Evolutionary conservation across 2,888 invertebrate genomes (phyloP).

Genomic region (Prionchulus punctatus): DNA sequence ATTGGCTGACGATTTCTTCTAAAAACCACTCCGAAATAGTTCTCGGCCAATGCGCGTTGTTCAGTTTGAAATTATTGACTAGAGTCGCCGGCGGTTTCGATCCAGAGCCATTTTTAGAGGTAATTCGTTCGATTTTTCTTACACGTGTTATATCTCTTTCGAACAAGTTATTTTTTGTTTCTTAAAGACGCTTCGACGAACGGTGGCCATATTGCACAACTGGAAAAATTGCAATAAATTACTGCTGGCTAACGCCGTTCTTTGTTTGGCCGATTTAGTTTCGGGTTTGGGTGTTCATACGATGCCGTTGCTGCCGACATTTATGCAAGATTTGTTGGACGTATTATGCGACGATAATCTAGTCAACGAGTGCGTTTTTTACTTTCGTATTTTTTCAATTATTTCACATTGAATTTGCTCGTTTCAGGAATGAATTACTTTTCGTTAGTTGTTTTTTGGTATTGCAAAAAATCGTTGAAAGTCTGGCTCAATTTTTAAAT

Average conservation of each 20-base stretch:
- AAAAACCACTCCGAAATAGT: not conserved
- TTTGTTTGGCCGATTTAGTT: constrained; percentile 55
- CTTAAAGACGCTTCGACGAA: not conserved
- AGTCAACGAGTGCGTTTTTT: not conserved
- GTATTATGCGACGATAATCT: not conserved
- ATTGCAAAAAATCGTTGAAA: constrained; percentile 62
- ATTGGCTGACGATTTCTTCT: not conserved
- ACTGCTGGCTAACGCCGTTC: constrained; percentile 34
- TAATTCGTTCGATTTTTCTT: not conserved
- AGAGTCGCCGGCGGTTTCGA: not conserved
- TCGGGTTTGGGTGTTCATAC: constrained; percentile 57
- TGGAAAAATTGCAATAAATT: constrained; percentile 34
- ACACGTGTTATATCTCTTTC: too few species aligned
- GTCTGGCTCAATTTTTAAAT: constrained; percentile 63
- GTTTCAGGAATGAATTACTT: constrained; percentile 32
- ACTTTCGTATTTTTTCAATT: not conserved
- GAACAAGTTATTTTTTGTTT: constrained; percentile 3
- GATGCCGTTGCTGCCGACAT: constrained; percentile 54
- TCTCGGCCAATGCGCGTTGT: not conserved
- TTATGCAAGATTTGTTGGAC: constrained; percentile 47
- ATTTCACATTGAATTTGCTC: not conserved
- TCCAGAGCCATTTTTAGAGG: not conserved
- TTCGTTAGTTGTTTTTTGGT: constrained; percentile 59
- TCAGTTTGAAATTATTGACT: not conserved
- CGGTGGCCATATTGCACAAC: not conserved